Evolutionary conservation across 2,797 vertebrate genomes (phyloP).

Genomic region (Monodelphis domestica): DNA sequence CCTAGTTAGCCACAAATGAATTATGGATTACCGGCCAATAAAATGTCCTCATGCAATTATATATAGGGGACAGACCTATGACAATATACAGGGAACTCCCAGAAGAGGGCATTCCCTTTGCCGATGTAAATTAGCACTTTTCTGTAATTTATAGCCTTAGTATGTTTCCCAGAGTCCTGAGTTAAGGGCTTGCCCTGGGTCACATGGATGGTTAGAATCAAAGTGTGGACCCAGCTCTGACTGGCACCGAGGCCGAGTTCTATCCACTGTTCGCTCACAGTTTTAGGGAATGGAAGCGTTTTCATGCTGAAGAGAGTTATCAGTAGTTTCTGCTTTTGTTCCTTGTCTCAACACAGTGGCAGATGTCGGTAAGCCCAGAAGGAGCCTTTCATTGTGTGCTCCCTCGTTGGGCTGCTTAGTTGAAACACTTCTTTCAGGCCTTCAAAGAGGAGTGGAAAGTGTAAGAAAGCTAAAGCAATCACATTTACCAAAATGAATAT

Average conservation of each 20-base stretch:
- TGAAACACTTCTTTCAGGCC: slow-evolving; percentile 52
- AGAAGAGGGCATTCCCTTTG: not conserved
- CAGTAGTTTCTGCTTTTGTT: not conserved
- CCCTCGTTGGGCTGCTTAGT: not conserved
- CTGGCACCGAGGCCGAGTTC: not conserved
- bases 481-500: slow-evolving; percentile 82
- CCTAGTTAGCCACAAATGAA: not conserved
- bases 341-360: not conserved
- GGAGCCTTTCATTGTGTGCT: slow-evolving; percentile 18
- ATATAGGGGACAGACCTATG: not conserved
- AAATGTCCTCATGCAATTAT: not conserved
- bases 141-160: not conserved
- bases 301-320: not conserved
- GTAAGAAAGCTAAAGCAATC: slow-evolving; percentile 80
- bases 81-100: not conserved
- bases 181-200: not conserved
- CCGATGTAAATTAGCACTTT: not conserved
- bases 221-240: not conserved
- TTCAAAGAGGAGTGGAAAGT: slow-evolving; percentile 72
- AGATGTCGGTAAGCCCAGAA: not conserved
- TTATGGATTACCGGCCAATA: slow-evolving; percentile 1
- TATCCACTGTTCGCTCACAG: not conserved
- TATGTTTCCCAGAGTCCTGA: not conserved
- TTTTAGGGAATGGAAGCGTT: not conserved
- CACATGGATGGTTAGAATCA: not conserved